Conservation (phyloP, 2,113 vertebrate species). For the Odontophorus gujanensis region DNA sequence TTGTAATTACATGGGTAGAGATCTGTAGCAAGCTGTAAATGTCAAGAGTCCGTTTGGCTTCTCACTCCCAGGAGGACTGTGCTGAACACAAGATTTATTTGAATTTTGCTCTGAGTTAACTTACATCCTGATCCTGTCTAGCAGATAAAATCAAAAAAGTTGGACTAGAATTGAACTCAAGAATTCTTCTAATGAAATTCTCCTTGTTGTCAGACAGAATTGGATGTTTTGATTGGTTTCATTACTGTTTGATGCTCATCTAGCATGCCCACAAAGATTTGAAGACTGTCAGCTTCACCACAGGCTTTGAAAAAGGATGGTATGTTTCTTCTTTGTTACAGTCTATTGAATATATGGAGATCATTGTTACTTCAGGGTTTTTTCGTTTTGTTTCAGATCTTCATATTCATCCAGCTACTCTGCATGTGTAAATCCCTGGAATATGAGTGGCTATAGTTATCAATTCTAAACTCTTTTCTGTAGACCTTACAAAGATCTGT, state of each 20-base stretch:
- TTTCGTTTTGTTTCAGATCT: background rate
- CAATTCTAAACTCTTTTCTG: background rate
- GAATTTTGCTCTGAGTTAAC: background rate
- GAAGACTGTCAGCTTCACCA: background rate
- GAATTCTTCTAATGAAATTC: background rate
- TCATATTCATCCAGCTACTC: background rate
- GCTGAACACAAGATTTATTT: background rate
- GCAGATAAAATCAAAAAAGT: background rate
- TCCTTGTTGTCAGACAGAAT: background rate
- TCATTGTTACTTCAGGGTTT: background rate
- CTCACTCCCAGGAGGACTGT: background rate
- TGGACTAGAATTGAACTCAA: background rate
- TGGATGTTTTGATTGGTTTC: background rate
- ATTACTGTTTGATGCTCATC: background rate
- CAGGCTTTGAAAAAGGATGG: background rate
- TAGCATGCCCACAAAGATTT: background rate
- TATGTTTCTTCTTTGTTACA: background rate
- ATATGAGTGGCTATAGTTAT: background rate
- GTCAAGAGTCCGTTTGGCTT: slow-evolving; percentile 10
- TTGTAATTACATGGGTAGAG: background rate
- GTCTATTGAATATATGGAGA: background rate
- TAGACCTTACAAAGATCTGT: background rate
- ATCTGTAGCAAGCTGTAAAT: slow-evolving; percentile 8
- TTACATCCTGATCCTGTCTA: background rate
- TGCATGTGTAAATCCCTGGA: background rate